phyloP scores from a whole-genome alignment of 2,113 vertebrate genomes.

The Hemibagrus wyckioides region DNA sequence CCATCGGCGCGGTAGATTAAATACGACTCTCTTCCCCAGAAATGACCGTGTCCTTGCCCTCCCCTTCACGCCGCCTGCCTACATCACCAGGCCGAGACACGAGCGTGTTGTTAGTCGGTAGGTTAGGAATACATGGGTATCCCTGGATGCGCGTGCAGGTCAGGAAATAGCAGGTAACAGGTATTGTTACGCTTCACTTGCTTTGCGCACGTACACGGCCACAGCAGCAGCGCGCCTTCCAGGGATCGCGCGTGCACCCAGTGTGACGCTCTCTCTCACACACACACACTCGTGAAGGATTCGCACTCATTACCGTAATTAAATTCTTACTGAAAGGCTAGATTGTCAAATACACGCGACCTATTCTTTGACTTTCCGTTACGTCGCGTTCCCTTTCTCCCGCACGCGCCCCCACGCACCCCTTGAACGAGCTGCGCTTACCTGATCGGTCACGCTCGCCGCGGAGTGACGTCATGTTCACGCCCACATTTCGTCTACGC shows the following conservation, averaged over 20 bases:
- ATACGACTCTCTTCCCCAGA: neutral
- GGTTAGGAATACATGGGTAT: neutral
- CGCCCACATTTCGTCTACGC: neutral
- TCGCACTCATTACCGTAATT: neutral
- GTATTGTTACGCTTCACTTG: constrained; percentile 39
- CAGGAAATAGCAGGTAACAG: constrained; percentile 30
- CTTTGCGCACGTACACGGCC: neutral
- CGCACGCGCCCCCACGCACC: neutral
- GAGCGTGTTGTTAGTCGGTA: neutral
- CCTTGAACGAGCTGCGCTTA: constrained; percentile 24
- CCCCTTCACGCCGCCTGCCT: neutral
- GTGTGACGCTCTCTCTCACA: neutral
- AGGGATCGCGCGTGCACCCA: constrained; percentile 23
- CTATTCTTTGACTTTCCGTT: neutral
- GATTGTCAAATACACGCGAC: neutral
- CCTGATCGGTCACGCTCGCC: constrained; percentile 27
- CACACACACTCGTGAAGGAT: neutral
- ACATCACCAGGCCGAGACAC: neutral
- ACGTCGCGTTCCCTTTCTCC: neutral
- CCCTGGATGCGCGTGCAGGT: neutral
- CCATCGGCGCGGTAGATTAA: neutral
- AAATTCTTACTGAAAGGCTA: neutral
- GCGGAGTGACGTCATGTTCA: constrained; percentile 25
- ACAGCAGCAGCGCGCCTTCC: neutral
- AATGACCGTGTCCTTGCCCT: constrained; percentile 32